Percentiles rank a stretch among this genome's conserved stretches.
phyloP scores from a whole-genome alignment of 2,797 vertebrate genomes.

The Calcarius lapponicus region DNA sequence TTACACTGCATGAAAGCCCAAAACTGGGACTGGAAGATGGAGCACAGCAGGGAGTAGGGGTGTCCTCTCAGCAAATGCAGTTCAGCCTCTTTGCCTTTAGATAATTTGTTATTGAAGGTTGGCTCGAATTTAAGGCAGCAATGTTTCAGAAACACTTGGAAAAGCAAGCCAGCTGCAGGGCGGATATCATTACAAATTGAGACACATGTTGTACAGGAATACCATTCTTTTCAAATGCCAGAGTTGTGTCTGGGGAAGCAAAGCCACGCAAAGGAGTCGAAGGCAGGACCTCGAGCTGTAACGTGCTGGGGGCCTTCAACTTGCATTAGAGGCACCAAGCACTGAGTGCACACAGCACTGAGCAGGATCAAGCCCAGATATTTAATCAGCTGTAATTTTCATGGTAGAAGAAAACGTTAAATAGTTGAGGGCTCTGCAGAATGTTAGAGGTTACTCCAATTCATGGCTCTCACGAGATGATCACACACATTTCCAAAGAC shows the following conservation, averaged over 20 bases:
- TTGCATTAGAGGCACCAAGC: not conserved
- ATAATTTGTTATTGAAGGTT: slow-evolving; percentile 74
- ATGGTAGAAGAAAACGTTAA: slow-evolving; percentile 16
- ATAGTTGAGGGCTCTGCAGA: slow-evolving; percentile 33
- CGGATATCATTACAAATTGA: slow-evolving; percentile 76
- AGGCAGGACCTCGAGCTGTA: not conserved
- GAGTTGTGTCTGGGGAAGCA: slow-evolving; percentile 60
- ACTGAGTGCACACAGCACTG: not conserved
- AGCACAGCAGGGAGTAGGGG: slow-evolving; percentile 11
- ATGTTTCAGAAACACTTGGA: slow-evolving; percentile 73
- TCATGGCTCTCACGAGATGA: slow-evolving; percentile 13
- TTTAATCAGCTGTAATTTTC: slow-evolving; percentile 61
- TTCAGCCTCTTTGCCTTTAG: slow-evolving; percentile 61
- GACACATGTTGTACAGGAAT: slow-evolving; percentile 74
- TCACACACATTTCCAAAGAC: not conserved
- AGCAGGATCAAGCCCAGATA: slow-evolving; percentile 31
- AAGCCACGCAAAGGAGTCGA: slow-evolving; percentile 48
- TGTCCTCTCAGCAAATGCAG: slow-evolving; percentile 50
- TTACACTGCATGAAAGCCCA: slow-evolving; percentile 51
- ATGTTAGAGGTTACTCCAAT: slow-evolving; percentile 22
- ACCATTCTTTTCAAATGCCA: slow-evolving; percentile 73
- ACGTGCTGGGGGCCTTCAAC: not conserved
- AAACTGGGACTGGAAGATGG: slow-evolving; percentile 50
- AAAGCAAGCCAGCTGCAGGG: slow-evolving; percentile 74
- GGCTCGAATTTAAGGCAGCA: slow-evolving; percentile 72